Conservation (phyloP, 2,888 invertebrate genomes). For the Rhimphoctona megacephalus region DNA sequence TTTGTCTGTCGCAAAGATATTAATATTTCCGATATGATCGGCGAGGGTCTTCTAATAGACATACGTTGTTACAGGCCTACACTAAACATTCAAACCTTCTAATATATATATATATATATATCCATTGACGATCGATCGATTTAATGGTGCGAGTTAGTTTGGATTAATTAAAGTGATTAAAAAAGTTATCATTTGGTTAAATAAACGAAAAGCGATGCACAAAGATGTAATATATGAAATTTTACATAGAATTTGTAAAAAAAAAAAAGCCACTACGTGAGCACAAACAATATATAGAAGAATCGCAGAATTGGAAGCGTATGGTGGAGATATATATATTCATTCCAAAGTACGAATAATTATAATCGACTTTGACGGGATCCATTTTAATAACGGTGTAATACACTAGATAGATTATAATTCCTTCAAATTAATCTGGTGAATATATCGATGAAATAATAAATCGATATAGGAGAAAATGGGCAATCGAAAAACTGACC, state of each 20-base stretch:
- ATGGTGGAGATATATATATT: background rate
- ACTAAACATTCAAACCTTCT: constrained; percentile 47
- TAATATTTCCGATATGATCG: constrained; percentile 20
- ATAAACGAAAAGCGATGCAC: constrained; percentile 10
- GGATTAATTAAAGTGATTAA: constrained; percentile 18
- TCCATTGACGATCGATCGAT: constrained; percentile 26
- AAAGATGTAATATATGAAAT: constrained; percentile 16
- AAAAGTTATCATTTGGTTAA: constrained; percentile 10
- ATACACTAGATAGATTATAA: background rate
- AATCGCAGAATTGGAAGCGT: constrained; percentile 15
- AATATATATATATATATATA: constrained; percentile 5
- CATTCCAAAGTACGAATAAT: constrained; percentile 12
- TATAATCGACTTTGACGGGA: background rate
- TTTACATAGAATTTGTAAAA: background rate
- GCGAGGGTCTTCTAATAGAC: constrained; percentile 47
- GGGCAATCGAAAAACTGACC: background rate
- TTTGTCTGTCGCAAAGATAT: constrained; percentile 19
- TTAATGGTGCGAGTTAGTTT: constrained; percentile 41
- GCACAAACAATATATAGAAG: constrained; percentile 22
- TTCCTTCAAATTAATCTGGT: background rate
- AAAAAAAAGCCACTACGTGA: background rate
- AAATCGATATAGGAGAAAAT: background rate
- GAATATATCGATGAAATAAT: background rate
- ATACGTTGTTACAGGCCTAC: constrained; percentile 49
- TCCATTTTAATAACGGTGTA: background rate